Conservation (phyloP, 2,113 vertebrate genomes). For the Phaethornis superciliosus region DNA sequence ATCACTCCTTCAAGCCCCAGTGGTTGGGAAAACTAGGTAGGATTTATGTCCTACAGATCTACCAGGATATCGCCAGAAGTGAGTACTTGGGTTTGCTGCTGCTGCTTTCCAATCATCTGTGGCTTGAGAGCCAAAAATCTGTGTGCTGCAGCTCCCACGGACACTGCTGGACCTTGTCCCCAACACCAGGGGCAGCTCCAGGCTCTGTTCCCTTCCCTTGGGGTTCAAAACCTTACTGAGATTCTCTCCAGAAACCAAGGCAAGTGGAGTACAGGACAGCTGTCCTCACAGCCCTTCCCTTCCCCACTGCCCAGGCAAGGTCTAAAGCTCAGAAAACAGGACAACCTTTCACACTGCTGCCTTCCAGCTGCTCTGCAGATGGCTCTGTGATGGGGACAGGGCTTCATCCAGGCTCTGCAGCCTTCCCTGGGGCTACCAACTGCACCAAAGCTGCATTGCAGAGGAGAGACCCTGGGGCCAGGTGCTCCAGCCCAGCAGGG, state of each 20-base stretch:
- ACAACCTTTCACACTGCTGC: not conserved
- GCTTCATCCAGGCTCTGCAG: not conserved
- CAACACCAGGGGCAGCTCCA: not conserved
- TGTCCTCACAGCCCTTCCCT: not conserved
- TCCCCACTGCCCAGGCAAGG: not conserved
- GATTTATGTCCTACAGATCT: not conserved
- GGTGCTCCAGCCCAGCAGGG: fast-evolving
- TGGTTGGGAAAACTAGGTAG: not conserved
- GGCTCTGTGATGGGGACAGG: not conserved
- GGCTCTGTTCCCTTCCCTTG: not conserved
- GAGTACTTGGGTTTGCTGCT: not conserved
- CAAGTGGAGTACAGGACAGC: not conserved
- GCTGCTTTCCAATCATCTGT: not conserved
- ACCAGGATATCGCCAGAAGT: not conserved
- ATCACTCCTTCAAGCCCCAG: not conserved
- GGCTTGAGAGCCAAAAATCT: not conserved
- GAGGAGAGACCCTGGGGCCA: not conserved
- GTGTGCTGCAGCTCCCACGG: fast-evolving
- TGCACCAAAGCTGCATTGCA: fast-evolving
- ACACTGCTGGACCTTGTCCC: not conserved
- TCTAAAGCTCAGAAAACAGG: not conserved
- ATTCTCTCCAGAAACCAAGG: not conserved
- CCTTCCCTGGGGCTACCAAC: not conserved
- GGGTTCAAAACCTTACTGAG: not conserved
- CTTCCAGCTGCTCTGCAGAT: not conserved